phyloP scores from a whole-genome alignment of 2,113 vertebrate species.

The Mola mola region DNA sequence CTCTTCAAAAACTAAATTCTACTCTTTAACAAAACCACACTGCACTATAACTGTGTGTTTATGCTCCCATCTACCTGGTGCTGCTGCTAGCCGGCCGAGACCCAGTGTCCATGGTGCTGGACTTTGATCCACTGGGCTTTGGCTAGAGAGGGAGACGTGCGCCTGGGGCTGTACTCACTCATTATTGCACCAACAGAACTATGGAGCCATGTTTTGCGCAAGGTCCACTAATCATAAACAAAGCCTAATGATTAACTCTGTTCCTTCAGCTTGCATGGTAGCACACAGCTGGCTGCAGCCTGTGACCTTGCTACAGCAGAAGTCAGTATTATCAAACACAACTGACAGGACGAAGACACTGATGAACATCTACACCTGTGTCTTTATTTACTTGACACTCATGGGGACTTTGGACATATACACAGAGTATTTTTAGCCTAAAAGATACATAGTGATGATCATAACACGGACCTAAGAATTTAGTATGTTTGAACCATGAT shows the following conservation, averaged over 20 bases:
- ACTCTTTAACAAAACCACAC: neutral
- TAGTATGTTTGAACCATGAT: slow-evolving; percentile 12
- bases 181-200: slow-evolving; percentile 44
- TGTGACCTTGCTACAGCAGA: slow-evolving; percentile 47
- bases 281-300: slow-evolving; percentile 46
- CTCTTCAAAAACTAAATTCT: slow-evolving; percentile 22
- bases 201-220: slow-evolving; percentile 63
- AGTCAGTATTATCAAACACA: slow-evolving; percentile 35
- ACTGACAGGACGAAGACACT: slow-evolving; percentile 15
- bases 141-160: slow-evolving; percentile 12
- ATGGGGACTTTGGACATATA: slow-evolving; percentile 37
- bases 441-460: neutral
- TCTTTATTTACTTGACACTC: slow-evolving; percentile 27
- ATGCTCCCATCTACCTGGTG: slow-evolving; percentile 25
- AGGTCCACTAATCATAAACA: slow-evolving; percentile 78
- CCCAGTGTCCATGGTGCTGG: slow-evolving; percentile 46
- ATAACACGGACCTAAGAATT: neutral
- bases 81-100: slow-evolving; percentile 36
- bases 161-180: slow-evolving; percentile 36
- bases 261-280: slow-evolving; percentile 50
- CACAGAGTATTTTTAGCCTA: neutral
- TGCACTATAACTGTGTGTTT: slow-evolving; percentile 1
- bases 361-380: neutral
- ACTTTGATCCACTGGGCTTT: slow-evolving; percentile 68
- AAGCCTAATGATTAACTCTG: slow-evolving; percentile 79